Evolutionary conservation across 2,888 invertebrate species (phyloP).

Genomic region (Scaptomyza parva): DNA sequence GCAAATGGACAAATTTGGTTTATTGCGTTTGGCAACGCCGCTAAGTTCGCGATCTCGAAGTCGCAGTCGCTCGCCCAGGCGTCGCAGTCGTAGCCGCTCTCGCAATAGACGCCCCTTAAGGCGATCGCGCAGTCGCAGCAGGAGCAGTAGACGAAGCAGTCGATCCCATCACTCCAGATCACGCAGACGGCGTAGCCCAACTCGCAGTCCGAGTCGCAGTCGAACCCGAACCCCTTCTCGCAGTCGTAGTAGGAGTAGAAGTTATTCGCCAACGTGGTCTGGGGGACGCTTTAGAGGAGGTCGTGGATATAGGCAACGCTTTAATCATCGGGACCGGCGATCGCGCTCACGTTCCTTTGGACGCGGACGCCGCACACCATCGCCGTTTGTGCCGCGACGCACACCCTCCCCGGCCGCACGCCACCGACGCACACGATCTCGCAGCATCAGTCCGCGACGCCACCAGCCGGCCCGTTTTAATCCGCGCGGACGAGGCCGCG

Average conservation of each 20-base stretch:
- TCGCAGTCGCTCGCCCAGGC: slow-evolving; percentile 55
- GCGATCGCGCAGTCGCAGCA: slow-evolving; percentile 46
- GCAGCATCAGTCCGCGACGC: slow-evolving; percentile 75
- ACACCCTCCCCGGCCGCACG: slow-evolving; percentile 84
- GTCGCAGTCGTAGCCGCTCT: slow-evolving; percentile 45
- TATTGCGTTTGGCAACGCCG: slow-evolving; percentile 88
- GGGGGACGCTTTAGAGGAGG: slow-evolving; percentile 40
- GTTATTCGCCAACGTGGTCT: slow-evolving; percentile 28
- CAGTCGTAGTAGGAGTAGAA: slow-evolving; percentile 36
- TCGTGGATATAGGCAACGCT: slow-evolving; percentile 41
- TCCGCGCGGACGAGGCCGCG: slow-evolving; percentile 78
- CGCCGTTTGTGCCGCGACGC: slow-evolving; percentile 86
- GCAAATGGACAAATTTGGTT: slow-evolving; percentile 89
- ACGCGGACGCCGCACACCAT: slow-evolving; percentile 82
- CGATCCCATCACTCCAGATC: slow-evolving; percentile 44
- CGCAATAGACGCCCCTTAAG: slow-evolving; percentile 36
- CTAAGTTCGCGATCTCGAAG: slow-evolving; percentile 81
- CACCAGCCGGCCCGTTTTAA: slow-evolving; percentile 83
- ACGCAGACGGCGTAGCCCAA: slow-evolving; percentile 36
- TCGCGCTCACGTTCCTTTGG: slow-evolving; percentile 62
- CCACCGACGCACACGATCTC: slow-evolving; percentile 70
- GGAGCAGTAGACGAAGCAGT: slow-evolving; percentile 38
- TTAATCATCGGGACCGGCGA: slow-evolving; percentile 21
- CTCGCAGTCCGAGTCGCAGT: slow-evolving; percentile 33
- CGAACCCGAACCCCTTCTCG: slow-evolving; percentile 13